Evolutionary conservation across 1,140 invertebrate species (phyloP), one percentile per base, ranked within the genome.

Genomic region (Babylonia areolata): DNA sequence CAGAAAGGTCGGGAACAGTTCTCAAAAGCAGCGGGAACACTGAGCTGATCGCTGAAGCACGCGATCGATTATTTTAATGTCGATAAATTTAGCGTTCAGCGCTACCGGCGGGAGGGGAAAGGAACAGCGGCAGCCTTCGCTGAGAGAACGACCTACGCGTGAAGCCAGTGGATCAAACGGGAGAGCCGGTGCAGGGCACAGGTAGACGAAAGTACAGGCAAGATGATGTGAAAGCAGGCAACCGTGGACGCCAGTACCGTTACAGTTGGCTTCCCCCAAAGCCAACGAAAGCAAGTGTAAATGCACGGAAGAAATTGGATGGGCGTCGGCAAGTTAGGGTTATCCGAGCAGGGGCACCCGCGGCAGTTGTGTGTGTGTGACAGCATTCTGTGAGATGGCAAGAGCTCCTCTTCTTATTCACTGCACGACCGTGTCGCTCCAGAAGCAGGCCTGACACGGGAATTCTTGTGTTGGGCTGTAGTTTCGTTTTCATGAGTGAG

Each of bases 161-260:
- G 84, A 35, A 54, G 73, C 23, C n/a, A 31, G 71, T 51, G 84
- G 84, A 85, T 85, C 84, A 85, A 85, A 79, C 73, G 73, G 54
- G 46, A 39, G 64, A 79, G 54, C 51, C 71, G 73, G 73, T 85
- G 77, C 77, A 46, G 84, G 28, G 71, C 73, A 85, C 77, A 79
- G 77, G 84, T 78, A 85, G 73, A 42, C 2, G n/a, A 11, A 35
- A 79, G 84, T 37, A 39, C 42, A 28, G 46, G 75, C 73, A 78
- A 58, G 64, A 78, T 85, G 84, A 73, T 85, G 84, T 78, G 73
- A 84, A 84, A 73, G 82, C 69, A 84, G n/a, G 69, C 82, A 75
- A 73, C 35, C 40, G 82, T 84, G 20, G 39, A 39, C 64, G 37
- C 64, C 69, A 46, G n/a, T 64, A 33, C 64, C 82, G n/a, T 42